phyloP scores from a whole-genome alignment of 2,888 invertebrate genomes.

The Heliconius charithonia region DNA sequence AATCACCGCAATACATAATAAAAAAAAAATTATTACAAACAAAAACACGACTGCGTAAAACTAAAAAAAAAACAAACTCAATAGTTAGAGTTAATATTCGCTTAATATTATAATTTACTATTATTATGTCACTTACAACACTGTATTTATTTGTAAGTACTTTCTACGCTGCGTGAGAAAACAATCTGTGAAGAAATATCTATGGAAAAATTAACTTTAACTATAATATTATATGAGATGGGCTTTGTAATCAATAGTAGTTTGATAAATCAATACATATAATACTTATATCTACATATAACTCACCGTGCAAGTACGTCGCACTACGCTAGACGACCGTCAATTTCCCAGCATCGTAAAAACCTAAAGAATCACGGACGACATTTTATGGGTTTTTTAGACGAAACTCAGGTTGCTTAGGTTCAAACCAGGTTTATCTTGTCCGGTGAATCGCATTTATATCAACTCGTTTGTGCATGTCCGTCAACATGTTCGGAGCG shows the following conservation, averaged over 20 bases:
- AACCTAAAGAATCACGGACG: not conserved
- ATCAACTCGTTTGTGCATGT: slow-evolving; percentile 47
- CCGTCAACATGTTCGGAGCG: slow-evolving; percentile 39
- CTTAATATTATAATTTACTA: too few species aligned
- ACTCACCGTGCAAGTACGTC: not conserved
- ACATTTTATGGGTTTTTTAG: slow-evolving; percentile 24
- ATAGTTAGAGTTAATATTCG: too few species aligned
- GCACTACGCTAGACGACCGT: not conserved
- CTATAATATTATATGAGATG: not conserved
- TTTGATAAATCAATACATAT: not conserved
- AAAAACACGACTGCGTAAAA: too few species aligned
- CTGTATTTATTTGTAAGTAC: too few species aligned
- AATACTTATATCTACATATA: not conserved
- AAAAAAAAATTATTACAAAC: too few species aligned
- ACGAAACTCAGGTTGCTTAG: slow-evolving; percentile 29
- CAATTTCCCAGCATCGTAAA: not conserved
- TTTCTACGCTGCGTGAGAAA: too few species aligned
- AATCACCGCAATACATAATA: too few species aligned
- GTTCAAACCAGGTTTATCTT: slow-evolving; percentile 41
- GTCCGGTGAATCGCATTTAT: slow-evolving; percentile 44
- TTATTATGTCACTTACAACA: too few species aligned
- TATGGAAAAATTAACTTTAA: too few species aligned
- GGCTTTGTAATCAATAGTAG: not conserved
- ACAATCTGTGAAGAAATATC: too few species aligned
- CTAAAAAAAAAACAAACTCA: too few species aligned